These are phyloP conservation scores for Gallinago media DNA, from an alignment of 2,113 vertebrate genomes.

Conservation along the genomic window DNA sequence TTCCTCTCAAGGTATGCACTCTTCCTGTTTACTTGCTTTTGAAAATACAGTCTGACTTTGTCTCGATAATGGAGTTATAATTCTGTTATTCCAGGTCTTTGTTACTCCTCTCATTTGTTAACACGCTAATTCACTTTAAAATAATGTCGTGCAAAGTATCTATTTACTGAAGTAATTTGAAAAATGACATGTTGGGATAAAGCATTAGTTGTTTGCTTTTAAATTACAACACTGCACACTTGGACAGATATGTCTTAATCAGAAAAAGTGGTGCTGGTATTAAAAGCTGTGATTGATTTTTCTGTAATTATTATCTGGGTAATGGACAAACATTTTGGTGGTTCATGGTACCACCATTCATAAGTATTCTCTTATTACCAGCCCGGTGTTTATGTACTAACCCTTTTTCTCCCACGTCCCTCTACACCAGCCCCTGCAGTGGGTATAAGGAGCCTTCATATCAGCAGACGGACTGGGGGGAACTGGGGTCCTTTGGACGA, in stretches of 20 bases:
- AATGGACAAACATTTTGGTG: neutral
- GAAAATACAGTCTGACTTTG: neutral
- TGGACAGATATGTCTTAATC: neutral
- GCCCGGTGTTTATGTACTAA: neutral
- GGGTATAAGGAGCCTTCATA: conserved; percentile 50
- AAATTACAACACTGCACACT: neutral
- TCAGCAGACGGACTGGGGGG: conserved; percentile 29
- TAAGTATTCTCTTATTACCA: neutral
- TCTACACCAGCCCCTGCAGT: conserved; percentile 60
- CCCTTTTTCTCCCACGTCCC: conserved; percentile 15
- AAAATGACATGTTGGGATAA: conserved; percentile 36
- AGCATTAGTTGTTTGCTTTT: conserved; percentile 42
- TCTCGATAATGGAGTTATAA: conserved; percentile 7
- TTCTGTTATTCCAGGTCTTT: neutral
- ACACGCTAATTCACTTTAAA: conserved; percentile 56
- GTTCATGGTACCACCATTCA: neutral
- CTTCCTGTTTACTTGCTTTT: conserved; percentile 57
- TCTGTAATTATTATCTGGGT: neutral
- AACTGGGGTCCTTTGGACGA: neutral
- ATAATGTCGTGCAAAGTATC: conserved; percentile 23
- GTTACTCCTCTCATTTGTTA: conserved; percentile 32
- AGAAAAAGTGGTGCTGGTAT: neutral
- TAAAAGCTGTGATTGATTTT: conserved; percentile 10
- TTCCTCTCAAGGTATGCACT: conserved; percentile 72
- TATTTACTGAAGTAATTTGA: conserved; percentile 38